Conservation (phyloP, 2,113 vertebrate species). For the Toxotes jaculatrix region DNA sequence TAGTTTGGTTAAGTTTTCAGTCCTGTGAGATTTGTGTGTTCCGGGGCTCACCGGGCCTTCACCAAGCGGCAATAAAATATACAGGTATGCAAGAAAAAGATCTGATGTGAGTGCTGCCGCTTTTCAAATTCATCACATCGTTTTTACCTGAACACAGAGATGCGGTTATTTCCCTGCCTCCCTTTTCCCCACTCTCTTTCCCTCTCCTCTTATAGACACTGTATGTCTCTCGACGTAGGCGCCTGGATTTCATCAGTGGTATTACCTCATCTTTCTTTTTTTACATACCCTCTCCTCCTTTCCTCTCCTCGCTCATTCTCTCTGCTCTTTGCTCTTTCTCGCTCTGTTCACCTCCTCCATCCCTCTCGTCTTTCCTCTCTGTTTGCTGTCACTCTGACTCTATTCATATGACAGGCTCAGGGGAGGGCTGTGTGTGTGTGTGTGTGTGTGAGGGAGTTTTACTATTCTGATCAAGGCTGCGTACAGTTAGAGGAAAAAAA, state of each 20-base stretch:
- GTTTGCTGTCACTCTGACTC: conserved; percentile 36
- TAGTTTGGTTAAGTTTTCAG: too few species aligned
- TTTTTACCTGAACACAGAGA: not conserved
- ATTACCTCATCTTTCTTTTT: conserved; percentile 46
- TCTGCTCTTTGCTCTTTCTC: not conserved
- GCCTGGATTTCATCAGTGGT: conserved; percentile 55
- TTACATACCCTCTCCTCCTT: not conserved
- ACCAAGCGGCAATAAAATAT: not conserved
- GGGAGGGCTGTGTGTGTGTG: not conserved
- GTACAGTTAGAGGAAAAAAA: conserved; percentile 26
- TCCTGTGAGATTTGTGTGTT: too few species aligned
- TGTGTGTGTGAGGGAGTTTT: not conserved
- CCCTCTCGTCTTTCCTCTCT: conserved; percentile 2
- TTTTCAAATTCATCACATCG: too few species aligned
- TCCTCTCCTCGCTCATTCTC: not conserved
- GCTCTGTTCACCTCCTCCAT: not conserved
- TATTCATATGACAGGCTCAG: conserved; percentile 15
- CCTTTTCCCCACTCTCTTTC: not conserved
- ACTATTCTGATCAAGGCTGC: conserved; percentile 19
- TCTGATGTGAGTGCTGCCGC: too few species aligned
- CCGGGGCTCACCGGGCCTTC: too few species aligned
- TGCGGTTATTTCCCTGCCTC: not conserved
- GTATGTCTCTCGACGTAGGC: conserved; percentile 13
- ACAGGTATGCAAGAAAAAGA: not conserved
- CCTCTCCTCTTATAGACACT: not conserved